Conservation (phyloP, 2,797 vertebrate species). For the Odontamblyopus lacepedii region DNA sequence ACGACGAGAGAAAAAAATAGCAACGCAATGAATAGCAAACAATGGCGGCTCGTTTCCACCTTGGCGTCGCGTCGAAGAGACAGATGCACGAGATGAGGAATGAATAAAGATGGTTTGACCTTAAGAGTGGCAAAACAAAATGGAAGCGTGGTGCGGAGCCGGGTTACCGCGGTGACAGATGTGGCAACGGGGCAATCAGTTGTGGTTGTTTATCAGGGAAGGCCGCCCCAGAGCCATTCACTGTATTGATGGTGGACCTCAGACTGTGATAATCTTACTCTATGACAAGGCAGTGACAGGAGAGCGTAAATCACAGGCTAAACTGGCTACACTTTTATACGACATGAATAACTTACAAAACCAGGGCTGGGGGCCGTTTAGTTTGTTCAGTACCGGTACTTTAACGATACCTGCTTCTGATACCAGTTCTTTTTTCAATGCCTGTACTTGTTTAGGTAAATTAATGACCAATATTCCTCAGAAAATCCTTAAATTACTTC, state of each 20-base stretch:
- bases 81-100: conserved; percentile 19
- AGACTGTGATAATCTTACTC: conserved; percentile 47
- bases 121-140: conserved; percentile 15
- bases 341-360: conserved; percentile 2
- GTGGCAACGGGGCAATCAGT: conserved; percentile 48
- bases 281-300: conserved; percentile 27
- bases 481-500: no score
- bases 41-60: conserved; percentile 14
- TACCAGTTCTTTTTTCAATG: no score
- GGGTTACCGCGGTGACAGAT: conserved; percentile 54
- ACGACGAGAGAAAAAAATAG: conserved; percentile 34
- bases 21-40: conserved; percentile 19
- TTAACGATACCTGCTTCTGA: no score
- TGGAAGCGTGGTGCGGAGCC: conserved; percentile 4
- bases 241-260: conserved; percentile 45
- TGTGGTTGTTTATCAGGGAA: conserved; percentile 43
- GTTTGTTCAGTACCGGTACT: no score
- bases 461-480: no score
- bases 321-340: not conserved
- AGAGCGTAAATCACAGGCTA: conserved; percentile 42
- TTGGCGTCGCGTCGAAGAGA: not conserved
- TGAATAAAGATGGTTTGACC: conserved; percentile 28
- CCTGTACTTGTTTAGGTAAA: no score
- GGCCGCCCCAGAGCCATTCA: conserved; percentile 30
- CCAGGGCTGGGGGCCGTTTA: no score